Evolutionary conservation across 2,113 vertebrate genomes (phyloP), one percentile per base, ranked within the genome.

Genomic region (Dipodomys spectabilis): DNA sequence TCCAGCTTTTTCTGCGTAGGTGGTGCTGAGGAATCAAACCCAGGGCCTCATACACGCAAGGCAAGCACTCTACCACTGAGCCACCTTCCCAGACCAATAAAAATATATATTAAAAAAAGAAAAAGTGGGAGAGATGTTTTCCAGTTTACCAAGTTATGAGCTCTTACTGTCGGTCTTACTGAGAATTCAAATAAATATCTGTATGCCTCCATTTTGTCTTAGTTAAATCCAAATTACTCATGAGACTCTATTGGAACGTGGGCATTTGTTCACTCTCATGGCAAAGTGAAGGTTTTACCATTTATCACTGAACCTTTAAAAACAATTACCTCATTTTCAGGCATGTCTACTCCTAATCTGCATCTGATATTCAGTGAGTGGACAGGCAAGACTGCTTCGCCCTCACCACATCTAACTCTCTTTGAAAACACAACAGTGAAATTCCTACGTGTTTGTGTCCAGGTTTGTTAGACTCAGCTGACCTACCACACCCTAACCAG

Each of bases 381-480:
- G 32, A 49, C 49, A 67, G 45, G 74, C 15, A 78, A 72, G 25
- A 1, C 62, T 86, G 45, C 20, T n/a, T 88, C 27, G 81, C 80
- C 62, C 13, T 69, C 74, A 84, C 45, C 44, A 39, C 5, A 4
- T 72, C 80, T 80, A 88, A 16, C 53, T 86, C 5, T 71, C 39
- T 78, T 80, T 10, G 72, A 80, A 93, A 96, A 81, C 20, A 77
- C 4, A 79, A 44, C 77, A 82, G 65, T 74, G 4, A 88, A 92
- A 77, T 78, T 73, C 79, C 23, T 62, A 35, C 4, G 0, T 30
- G 11, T 72, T 64, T 64, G 74, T 89, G 45, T 96, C 91, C 79
- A 30, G 79, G 82, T 86, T 88, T 69, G 68, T 60, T 80, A 28
- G 75, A 92, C 35, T 93, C 69, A 80, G 77, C 75, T 95, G 93